A percentile compares a stretch with the other conserved stretches of the same genome.
phyloP scores from a whole-genome alignment of 2,888 invertebrate species.

The Tetranychus piercei region DNA sequence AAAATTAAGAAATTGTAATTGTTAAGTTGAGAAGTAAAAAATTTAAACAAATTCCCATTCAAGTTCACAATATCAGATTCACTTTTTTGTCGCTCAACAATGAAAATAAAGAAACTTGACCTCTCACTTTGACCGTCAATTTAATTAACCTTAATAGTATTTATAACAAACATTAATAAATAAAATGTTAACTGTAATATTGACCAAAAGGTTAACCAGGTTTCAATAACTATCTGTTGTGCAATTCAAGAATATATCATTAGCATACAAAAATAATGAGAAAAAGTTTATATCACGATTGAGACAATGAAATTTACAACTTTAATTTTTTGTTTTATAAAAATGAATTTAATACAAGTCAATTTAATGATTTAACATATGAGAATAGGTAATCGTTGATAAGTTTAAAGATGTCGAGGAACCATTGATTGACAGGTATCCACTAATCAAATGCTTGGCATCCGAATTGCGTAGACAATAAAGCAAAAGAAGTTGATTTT shows the following conservation, averaged over 20 bases:
- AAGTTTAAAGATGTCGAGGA: background rate
- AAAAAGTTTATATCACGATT: background rate
- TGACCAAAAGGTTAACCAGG: background rate
- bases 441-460: constrained; percentile 3
- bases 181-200: background rate
- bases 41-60: too few relatives aligned
- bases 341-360: too few relatives aligned
- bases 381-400: too few relatives aligned
- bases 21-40: too few relatives aligned
- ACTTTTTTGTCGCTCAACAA: background rate
- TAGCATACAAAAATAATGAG: background rate
- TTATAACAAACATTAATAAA: too few relatives aligned
- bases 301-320: too few relatives aligned
- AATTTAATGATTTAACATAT: too few relatives aligned
- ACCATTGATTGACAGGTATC: background rate
- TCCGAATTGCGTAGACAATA: constrained; percentile 3
- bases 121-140: background rate
- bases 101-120: background rate
- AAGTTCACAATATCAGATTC: too few relatives aligned
- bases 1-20: too few relatives aligned
- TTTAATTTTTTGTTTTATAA: too few relatives aligned
- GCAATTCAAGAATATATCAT: background rate
- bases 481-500: background rate
- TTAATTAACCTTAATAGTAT: background rate
- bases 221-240: background rate